Conservation (phyloP, 2,797 vertebrate species). For the Poliocrania exsul region DNA sequence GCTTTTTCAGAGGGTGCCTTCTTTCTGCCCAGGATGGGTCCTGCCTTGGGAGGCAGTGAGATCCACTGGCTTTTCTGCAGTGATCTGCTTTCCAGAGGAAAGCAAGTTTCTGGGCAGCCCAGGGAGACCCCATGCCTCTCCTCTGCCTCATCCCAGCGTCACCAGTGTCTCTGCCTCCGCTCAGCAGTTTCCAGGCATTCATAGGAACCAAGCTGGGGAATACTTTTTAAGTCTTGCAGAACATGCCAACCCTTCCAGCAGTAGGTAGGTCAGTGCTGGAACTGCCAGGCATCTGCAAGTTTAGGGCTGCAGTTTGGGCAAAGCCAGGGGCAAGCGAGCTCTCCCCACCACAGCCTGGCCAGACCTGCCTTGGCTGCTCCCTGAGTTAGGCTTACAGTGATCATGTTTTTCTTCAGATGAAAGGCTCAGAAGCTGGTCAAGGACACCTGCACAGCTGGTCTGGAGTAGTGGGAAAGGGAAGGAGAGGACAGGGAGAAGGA, state of each 20-base stretch:
- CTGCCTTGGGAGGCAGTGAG: neutral
- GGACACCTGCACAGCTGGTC: neutral
- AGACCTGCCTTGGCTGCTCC: neutral
- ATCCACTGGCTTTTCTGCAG: neutral
- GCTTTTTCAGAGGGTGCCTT: neutral
- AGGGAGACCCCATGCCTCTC: accelerated
- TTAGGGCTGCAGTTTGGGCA: neutral
- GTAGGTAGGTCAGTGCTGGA: neutral
- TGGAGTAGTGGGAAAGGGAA: neutral
- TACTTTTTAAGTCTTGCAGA: neutral
- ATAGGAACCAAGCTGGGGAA: accelerated
- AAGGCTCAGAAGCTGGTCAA: neutral
- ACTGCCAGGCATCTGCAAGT: accelerated
- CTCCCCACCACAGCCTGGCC: neutral
- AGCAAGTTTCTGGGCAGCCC: neutral
- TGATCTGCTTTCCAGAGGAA: neutral
- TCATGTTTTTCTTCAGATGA: accelerated
- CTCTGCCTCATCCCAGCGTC: neutral
- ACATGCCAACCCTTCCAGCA: accelerated
- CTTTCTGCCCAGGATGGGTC: neutral
- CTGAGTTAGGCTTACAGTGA: accelerated
- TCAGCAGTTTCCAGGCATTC: neutral
- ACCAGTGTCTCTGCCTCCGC: neutral
- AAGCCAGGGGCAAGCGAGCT: neutral
- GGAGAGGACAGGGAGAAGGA: neutral